Evolutionary conservation across 2,888 invertebrate species (phyloP).

Genomic region (Criorhina ranunculi): DNA sequence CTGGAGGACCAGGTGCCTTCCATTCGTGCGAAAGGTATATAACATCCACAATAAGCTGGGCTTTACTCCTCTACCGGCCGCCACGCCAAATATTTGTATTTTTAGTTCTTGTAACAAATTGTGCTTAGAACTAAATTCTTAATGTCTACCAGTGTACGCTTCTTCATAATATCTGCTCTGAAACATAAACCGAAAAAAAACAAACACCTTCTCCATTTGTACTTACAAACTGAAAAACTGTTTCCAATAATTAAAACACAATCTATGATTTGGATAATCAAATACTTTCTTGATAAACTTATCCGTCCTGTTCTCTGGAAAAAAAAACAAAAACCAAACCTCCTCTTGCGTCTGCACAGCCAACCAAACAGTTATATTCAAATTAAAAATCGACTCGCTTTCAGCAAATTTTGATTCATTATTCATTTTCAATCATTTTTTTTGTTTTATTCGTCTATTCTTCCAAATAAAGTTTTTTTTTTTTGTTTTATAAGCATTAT

Average conservation of each 20-base stretch:
- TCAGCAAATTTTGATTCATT: background rate
- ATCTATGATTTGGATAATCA: conserved; percentile 63
- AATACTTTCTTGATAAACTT: conserved; percentile 47
- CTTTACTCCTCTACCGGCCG: too few species aligned
- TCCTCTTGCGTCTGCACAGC: conserved; percentile 3
- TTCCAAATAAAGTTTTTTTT: conserved; percentile 48
- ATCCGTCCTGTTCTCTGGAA: conserved; percentile 58
- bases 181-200: background rate
- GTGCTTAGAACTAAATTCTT: too few species aligned
- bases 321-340: conserved; percentile 20
- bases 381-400: conserved; percentile 10
- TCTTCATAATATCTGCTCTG: background rate
- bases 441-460: conserved; percentile 36
- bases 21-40: too few species aligned
- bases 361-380: conserved; percentile 66
- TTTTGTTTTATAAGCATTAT: conserved; percentile 15
- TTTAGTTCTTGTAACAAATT: too few species aligned
- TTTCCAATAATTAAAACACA: background rate
- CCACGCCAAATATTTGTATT: too few species aligned
- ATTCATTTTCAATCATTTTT: conserved; percentile 1
- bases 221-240: conserved; percentile 38
- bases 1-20: too few species aligned
- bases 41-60: too few species aligned
- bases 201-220: conserved; percentile 38
- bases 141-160: too few species aligned